Percentiles rank a stretch among this genome's conserved stretches.
These are phyloP conservation scores for Sinocyclocheilus anophthalmus DNA, from an alignment of 2,113 vertebrate species.

Conservation along the genomic window DNA sequence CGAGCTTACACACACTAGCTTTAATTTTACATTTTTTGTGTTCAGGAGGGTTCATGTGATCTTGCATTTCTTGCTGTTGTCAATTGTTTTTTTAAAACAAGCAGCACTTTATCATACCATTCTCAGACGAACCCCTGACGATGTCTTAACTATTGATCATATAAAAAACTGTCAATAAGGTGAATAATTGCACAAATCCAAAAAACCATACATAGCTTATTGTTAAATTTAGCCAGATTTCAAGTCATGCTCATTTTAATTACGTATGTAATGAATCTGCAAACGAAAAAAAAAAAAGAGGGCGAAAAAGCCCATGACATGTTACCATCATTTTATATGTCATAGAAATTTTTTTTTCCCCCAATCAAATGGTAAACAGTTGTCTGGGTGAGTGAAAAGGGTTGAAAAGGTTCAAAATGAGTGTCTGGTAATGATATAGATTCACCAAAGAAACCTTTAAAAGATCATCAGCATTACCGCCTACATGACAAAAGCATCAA, in stretches of 20 bases:
- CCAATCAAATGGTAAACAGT: background rate
- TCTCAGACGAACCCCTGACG: background rate
- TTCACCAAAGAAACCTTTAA: constrained; percentile 72
- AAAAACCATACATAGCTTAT: background rate
- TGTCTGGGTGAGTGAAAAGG: background rate
- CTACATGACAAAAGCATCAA: constrained; percentile 68
- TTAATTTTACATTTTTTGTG: background rate
- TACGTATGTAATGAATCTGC: background rate
- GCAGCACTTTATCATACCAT: background rate
- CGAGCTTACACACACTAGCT: too few species aligned
- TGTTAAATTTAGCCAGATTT: background rate
- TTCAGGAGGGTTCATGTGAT: background rate
- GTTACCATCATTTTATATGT: background rate
- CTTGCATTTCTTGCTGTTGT: background rate
- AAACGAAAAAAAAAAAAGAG: background rate
- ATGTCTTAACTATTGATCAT: background rate
- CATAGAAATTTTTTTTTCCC: background rate
- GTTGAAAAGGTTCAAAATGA: background rate
- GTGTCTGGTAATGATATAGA: background rate
- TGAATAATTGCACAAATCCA: background rate
- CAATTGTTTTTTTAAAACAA: background rate
- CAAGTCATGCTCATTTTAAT: background rate
- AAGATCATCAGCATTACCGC: constrained; percentile 70
- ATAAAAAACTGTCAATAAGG: background rate
- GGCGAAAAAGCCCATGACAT: background rate